These are phyloP conservation scores for Laspeyria flexula DNA, from an alignment of 2,888 invertebrate species.

Conservation along the genomic window DNA sequence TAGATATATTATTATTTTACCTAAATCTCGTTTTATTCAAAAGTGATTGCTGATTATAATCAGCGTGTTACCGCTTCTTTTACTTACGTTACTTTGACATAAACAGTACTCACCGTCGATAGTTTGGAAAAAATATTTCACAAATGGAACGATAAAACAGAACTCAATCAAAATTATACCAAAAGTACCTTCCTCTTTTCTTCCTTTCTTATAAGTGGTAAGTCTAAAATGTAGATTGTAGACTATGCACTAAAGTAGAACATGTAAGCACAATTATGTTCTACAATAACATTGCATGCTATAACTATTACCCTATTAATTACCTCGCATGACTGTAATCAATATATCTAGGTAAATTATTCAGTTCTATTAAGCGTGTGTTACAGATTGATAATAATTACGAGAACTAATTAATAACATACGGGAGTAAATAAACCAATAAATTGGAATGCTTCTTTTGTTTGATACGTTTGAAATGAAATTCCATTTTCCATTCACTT, in stretches of 20 bases:
- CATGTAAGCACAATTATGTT: constrained; percentile 26
- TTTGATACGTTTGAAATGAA: too few relatives aligned
- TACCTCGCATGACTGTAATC: constrained; percentile 14
- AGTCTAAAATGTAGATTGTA: constrained; percentile 30
- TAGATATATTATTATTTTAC: too few relatives aligned
- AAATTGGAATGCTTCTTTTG: too few relatives aligned
- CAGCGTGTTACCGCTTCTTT: too few relatives aligned
- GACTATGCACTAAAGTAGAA: too few relatives aligned
- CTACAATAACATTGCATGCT: constrained; percentile 35
- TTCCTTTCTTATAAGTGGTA: constrained; percentile 30
- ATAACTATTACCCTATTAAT: constrained; percentile 25
- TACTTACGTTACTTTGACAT: background rate
- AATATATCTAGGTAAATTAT: too few relatives aligned
- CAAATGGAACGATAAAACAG: constrained; percentile 37
- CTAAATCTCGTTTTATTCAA: too few relatives aligned
- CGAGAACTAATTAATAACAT: too few relatives aligned
- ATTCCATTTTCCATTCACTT: too few relatives aligned
- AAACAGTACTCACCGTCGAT: constrained; percentile 25
- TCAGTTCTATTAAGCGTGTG: background rate
- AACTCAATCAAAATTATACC: constrained; percentile 29
- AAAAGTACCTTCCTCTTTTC: constrained; percentile 34
- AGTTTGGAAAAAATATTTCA: constrained; percentile 46
- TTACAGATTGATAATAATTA: too few relatives aligned
- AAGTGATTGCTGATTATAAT: too few relatives aligned
- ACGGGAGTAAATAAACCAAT: too few relatives aligned